Evolutionary conservation across 2,888 invertebrate species (phyloP).

Genomic region (Drosophila infuscata): DNA sequence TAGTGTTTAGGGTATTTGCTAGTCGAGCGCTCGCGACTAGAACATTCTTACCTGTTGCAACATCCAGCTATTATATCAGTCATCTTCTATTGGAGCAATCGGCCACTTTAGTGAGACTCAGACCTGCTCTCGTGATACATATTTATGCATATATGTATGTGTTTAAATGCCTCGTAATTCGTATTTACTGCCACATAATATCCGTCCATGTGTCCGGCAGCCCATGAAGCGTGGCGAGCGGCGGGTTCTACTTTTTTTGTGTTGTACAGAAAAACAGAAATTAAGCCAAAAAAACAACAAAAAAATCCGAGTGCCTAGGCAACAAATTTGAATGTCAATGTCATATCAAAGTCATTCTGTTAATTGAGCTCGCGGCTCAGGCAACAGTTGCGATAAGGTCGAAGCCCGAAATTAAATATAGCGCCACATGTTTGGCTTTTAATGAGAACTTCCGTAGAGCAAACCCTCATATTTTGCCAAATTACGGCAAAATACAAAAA

Average conservation of each 20-base stretch:
- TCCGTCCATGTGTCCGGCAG: slow-evolving; percentile 16
- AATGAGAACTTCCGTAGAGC: background rate
- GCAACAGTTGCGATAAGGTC: background rate
- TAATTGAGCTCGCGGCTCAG: slow-evolving; percentile 55
- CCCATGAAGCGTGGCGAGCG: slow-evolving; percentile 22
- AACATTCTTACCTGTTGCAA: background rate
- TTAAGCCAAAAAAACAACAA: slow-evolving; percentile 27
- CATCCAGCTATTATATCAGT: background rate
- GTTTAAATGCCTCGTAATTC: slow-evolving; percentile 30
- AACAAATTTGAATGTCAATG: slow-evolving; percentile 74
- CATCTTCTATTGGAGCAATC: background rate
- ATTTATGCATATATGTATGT: slow-evolving; percentile 4
- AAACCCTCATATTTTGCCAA: background rate
- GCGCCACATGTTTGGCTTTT: slow-evolving; percentile 1
- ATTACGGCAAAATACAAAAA: background rate
- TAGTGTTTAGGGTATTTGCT: background rate
- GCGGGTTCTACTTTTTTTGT: background rate
- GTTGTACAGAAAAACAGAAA: slow-evolving; percentile 26
- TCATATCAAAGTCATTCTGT: slow-evolving; percentile 70
- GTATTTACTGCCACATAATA: slow-evolving; percentile 57
- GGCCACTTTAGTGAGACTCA: background rate
- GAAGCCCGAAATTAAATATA: background rate
- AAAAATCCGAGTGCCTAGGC: slow-evolving; percentile 5
- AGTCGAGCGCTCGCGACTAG: background rate
- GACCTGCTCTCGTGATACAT: background rate